Conservation (phyloP, 1,140 invertebrate species). For the Galleria mellonella region DNA sequence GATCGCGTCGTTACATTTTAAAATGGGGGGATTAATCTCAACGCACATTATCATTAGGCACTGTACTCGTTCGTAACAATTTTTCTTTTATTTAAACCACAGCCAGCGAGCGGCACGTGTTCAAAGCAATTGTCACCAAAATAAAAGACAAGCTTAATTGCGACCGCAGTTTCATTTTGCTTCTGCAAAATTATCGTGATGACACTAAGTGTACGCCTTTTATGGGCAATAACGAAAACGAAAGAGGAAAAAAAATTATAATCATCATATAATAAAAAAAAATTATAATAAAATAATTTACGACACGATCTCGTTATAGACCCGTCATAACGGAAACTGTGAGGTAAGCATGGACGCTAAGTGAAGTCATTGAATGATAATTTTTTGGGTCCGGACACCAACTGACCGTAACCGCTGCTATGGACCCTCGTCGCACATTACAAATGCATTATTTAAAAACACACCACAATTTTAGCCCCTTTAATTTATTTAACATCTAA, state of each 20-base stretch:
- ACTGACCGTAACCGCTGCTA: conserved; percentile 13
- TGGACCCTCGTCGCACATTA: conserved; percentile 15
- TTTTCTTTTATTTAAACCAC: background rate
- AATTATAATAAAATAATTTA: conserved; percentile 22
- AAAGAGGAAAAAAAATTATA: conserved; percentile 16
- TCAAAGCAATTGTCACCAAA: conserved; percentile 21
- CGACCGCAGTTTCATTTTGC: conserved; percentile 14
- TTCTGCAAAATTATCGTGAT: conserved; percentile 17
- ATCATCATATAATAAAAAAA: too few species aligned
- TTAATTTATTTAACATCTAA: conserved; percentile 25
- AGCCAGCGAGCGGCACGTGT: conserved; percentile 15
- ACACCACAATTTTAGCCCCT: conserved; percentile 11
- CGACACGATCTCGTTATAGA: conserved; percentile 20
- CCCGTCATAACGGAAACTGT: conserved; percentile 15
- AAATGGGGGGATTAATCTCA: conserved; percentile 17
- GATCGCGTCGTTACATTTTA: conserved; percentile 2
- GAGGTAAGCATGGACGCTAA: conserved; percentile 16
- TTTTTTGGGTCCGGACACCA: conserved; percentile 9
- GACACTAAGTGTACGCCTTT: conserved; percentile 27
- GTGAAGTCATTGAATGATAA: conserved; percentile 20
- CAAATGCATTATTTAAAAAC: conserved; percentile 24
- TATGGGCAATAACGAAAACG: conserved; percentile 27
- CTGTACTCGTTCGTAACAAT: background rate
- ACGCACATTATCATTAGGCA: background rate
- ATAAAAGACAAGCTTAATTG: conserved; percentile 27